Base-by-base conservation (phyloP, 2,888 invertebrate genomes). In the Acronicta alni region DNA sequence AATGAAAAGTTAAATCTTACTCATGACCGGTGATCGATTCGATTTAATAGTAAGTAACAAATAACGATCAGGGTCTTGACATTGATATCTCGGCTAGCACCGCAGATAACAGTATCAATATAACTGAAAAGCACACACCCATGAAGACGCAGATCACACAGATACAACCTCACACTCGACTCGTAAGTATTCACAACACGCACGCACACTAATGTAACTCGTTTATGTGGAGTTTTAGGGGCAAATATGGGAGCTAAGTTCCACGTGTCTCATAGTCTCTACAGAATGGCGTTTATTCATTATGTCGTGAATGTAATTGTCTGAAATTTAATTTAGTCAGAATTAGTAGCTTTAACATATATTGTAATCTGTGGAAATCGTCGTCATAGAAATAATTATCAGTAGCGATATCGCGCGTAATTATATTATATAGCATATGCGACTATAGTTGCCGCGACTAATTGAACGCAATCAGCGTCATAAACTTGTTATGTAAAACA, bases 321-420 rank as follows among this genome's bases (percentile, higher is more conserved):
- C 9, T 23, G 23, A 23, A 23, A 23, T 7, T 23, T 5, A 23
- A 23, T 23, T 23, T 4, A 23, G 23, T n/a, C n/a, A 7, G 23
- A 23, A 1, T 17, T 14, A 14, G 32, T 10, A 32, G 14, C 3
- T 32, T 4, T 14, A 6, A n/a, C 14, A n/a, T 1, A 6, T 1
- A 35, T 35, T 38, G 23, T 39, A 41, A 48, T 61, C 39, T 41
- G 10, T 17, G 38, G 16, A 20, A 23, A 30, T 10, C 23, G 46
- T 54, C 57, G 57, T 58, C 67, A 67, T 55, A 68, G 63, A 20
- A 68, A 42, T 62, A 26, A 43, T 58, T 54, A 67, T 70, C 67
- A 45, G 20, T 4, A 20, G 37, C 41, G 46, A 64, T 67, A 64
- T 44, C 39, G 23, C 20, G 17, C 42, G 49, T 32, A 35, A 18